Evolutionary conservation across 2,797 vertebrate genomes (phyloP).

Genomic region (Takifugu ocellatus): DNA sequence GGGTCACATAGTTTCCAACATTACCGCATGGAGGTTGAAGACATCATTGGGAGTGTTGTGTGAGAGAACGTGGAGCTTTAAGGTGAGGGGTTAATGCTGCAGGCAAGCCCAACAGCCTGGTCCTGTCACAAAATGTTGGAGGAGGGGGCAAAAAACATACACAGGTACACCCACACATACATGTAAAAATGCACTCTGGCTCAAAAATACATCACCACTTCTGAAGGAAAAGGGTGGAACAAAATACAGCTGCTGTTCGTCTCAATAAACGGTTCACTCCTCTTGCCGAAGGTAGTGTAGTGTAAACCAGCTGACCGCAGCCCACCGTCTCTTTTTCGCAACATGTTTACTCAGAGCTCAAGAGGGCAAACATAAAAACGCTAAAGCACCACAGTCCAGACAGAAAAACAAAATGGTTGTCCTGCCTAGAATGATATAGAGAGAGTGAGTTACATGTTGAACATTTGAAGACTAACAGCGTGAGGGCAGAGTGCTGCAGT

Average conservation of each 20-base stretch:
- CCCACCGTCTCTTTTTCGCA: conserved; percentile 50
- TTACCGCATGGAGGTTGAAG: conserved; percentile 30
- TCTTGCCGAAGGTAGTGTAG: conserved; percentile 62
- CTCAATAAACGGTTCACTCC: conserved; percentile 64
- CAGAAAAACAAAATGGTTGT: conserved; percentile 9
- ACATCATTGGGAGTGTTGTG: conserved; percentile 18
- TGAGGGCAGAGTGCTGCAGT: conserved; percentile 29
- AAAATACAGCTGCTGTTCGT: conserved; percentile 79
- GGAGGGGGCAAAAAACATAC: conserved; percentile 27
- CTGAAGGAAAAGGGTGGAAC: conserved; percentile 52
- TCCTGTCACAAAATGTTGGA: conserved; percentile 54
- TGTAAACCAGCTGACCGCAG: conserved; percentile 62
- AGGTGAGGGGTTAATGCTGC: conserved; percentile 52
- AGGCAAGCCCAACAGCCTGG: conserved; percentile 31
- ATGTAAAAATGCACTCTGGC: conserved; percentile 22
- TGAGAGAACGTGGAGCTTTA: conserved; percentile 21
- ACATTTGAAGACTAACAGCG: conserved; percentile 33
- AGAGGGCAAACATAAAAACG: conserved; percentile 52
- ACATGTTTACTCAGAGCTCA: conserved; percentile 59
- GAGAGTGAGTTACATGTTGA: conserved; percentile 24
- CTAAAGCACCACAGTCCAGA: conserved; percentile 13
- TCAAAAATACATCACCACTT: conserved; percentile 41
- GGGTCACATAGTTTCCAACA: conserved; percentile 49
- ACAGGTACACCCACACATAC: conserved; percentile 30
- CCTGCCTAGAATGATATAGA: conserved; percentile 24